Base-by-base conservation (phyloP, 2,888 invertebrate genomes). In the Dolichomitus sp. region DNA sequence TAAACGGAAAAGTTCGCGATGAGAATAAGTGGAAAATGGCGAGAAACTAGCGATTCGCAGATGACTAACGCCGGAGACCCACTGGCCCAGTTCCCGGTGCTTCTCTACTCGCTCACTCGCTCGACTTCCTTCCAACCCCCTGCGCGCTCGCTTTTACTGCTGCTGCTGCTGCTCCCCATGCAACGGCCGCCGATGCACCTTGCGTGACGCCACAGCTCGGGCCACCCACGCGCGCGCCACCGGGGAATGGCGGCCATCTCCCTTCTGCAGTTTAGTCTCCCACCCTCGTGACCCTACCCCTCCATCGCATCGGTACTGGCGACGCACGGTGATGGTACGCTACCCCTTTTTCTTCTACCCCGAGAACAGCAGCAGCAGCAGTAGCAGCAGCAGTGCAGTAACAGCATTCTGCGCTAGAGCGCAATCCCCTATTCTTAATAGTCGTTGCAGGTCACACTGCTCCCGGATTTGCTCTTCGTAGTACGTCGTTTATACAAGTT, bases 31-130 rank as follows among this genome's bases (percentile, higher is more conserved):
- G 12, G 48, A 61, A 45, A 68, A 33, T 69, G 76, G 75, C 75
- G 86, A 85, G 86, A 86, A 87, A 85, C 85, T 83, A 85, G 83
- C 83, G 88, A 89, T 87, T 91, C 91, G 88, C 91, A 91, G 91
- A 92, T 92, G 92, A 89, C 90, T 90, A 83, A 83, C 72, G 90
- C 89, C 88, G 89, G 81, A 92, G 92, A 91, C 92, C 92, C 91
- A 93, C 92, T 93, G 92, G 92, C 92, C 92, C 92, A 93, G 90
- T 92, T 93, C 91, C 88, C 66, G 75, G 68, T 40, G 84, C 86
- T 85, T 85, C 87, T 85, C 85, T 86, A 88, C 89, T 88, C 88
- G 88, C 89, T 90, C 91, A 87, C 91, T 89, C 77, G 81, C 87
- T 88, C 82, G 73, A 73, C 80, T 82, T 81, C 76, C 80, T 84